Evolutionary conservation across 2,113 vertebrate genomes (phyloP), one percentile per base, ranked within the genome.

Genomic region (Menura novaehollandiae): DNA sequence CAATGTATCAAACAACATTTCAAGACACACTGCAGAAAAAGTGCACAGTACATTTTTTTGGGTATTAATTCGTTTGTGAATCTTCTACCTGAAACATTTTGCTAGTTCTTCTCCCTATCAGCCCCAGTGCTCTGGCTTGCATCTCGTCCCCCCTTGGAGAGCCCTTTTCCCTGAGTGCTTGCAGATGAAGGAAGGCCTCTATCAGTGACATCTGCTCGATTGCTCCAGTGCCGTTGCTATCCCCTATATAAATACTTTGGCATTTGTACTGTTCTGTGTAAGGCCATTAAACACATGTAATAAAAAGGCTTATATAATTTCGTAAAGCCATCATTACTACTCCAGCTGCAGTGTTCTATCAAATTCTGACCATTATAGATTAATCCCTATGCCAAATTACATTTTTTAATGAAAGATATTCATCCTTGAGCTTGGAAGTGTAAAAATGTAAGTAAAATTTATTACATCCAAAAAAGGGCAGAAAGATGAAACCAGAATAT

Each of bases 241-340:
- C 47, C 52, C 37, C 19, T n/a, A 22, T 15, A 89, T 26, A 71
- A 89, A 91, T 41, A 72, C 55, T 41, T 75, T 20, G 73, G 84
- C 74, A 73, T 75, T 92, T 89, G 56, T 78, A 82, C 80, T 85
- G 64, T 60, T 72, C 82, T 90, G 11, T 69, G 55, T 96, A 89
- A 95, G 49, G 77, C 81, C 74, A 91, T 94, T 89, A 93, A 88
- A 93, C 88, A 62, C 23, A 41, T 73, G 49, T 18, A 60, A 78
- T 89, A 92, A 85, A 93, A 95, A 58, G 69, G 84, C 81, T 93
- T 89, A 88, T 85, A 20, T 89, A 85, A 95, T 73, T 73, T 88
- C 68, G 92, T 85, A 76, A 82, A 85, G 44, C 73, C 18, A 7
- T 76, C 60, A 72, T 94, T 96, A 68, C 71, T 85, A 73, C 23